These are phyloP conservation scores for Solenopsis invicta DNA, from an alignment of 1,140 invertebrate species.

Conservation along the genomic window DNA sequence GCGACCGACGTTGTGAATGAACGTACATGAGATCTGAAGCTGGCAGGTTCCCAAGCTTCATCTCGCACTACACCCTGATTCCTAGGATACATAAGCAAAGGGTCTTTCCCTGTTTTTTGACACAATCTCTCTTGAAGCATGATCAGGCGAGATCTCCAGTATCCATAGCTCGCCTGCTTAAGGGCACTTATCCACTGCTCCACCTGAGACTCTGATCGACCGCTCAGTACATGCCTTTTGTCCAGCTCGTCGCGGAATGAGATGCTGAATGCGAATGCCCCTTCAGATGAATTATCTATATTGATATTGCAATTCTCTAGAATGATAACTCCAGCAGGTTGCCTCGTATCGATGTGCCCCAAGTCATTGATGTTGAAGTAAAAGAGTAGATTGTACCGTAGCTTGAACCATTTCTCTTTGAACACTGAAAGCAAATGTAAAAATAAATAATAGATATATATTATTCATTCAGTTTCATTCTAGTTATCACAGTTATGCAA, in stretches of 20 bases:
- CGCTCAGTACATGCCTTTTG: constrained; percentile 89
- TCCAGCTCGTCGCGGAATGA: constrained; percentile 90
- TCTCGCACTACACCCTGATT: constrained; percentile 88
- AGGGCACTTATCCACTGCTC: constrained; percentile 89
- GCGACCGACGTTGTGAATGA: constrained; percentile 78
- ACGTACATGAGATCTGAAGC: constrained; percentile 83
- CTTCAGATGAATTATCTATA: constrained; percentile 88
- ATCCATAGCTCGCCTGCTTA: constrained; percentile 89
- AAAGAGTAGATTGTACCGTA: constrained; percentile 91
- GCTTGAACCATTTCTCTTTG: constrained; percentile 92
- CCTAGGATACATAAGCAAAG: constrained; percentile 89
- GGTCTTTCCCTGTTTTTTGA: constrained; percentile 89
- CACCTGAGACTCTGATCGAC: constrained; percentile 89
- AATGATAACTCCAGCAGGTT: constrained; percentile 90
- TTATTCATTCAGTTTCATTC: background rate
- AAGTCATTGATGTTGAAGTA: constrained; percentile 91
- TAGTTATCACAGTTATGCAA: background rate
- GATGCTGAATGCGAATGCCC: constrained; percentile 90
- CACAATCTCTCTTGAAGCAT: constrained; percentile 88
- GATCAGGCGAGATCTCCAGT: constrained; percentile 88
- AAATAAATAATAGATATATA: constrained; percentile 4
- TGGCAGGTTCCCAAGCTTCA: constrained; percentile 81
- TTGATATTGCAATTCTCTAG: constrained; percentile 90
- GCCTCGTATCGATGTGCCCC: constrained; percentile 89
- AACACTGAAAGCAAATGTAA: constrained; percentile 85